Evolutionary conservation across 1,140 invertebrate genomes (phyloP).

Genomic region (Dufourea novaeangliae): DNA sequence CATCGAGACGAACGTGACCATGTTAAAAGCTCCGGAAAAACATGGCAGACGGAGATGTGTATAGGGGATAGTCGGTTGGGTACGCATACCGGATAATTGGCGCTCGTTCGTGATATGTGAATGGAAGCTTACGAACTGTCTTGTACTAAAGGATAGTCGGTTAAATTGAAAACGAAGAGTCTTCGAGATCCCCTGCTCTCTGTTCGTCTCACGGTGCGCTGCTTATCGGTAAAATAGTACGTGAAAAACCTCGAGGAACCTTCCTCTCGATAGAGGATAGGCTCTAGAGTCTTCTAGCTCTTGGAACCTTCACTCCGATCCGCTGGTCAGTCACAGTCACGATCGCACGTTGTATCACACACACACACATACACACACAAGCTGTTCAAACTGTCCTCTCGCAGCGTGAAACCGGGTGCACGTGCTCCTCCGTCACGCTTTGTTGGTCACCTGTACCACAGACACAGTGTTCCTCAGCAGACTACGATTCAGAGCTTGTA

Average conservation of each 20-base stretch:
- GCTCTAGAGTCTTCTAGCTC: no score
- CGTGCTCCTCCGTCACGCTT: constrained; percentile 11
- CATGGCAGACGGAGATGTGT: not conserved
- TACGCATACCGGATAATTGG: constrained; percentile 52
- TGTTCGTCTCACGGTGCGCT: constrained; percentile 20
- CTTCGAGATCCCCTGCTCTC: constrained; percentile 4
- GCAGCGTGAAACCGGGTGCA: not conserved
- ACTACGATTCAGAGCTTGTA: constrained; percentile 75
- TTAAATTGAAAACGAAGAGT: constrained; percentile 46
- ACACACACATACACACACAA: not conserved
- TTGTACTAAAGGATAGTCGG: constrained; percentile 63
- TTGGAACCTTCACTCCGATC: no score
- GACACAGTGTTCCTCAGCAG: constrained; percentile 13
- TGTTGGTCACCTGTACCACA: constrained; percentile 7
- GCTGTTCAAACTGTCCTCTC: not conserved
- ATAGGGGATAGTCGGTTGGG: not conserved
- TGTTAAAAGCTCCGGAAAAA: no score
- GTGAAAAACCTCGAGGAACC: constrained; percentile 34
- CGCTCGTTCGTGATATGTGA: constrained; percentile 65
- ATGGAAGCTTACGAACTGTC: constrained; percentile 68
- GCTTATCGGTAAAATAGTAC: not conserved
- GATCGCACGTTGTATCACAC: not conserved
- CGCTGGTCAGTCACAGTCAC: no score
- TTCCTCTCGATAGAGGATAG: no score
- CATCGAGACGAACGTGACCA: constrained; percentile 33